Evolutionary conservation across 2,113 vertebrate genomes (phyloP).

Genomic region (Eurystomus gularis): DNA sequence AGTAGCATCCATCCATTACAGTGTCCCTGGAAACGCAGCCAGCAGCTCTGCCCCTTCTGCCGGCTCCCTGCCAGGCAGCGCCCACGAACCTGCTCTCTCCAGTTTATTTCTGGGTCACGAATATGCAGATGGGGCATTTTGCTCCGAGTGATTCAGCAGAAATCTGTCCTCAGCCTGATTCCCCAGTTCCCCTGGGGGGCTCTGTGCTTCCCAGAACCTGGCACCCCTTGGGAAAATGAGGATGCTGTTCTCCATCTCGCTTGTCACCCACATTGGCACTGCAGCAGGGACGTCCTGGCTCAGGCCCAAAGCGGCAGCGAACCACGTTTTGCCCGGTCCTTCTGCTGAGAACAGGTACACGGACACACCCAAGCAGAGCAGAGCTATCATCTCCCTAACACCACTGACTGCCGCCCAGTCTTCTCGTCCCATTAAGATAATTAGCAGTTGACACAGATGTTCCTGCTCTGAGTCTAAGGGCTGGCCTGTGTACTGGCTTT

Average conservation of each 20-base stretch:
- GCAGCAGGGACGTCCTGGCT: background rate
- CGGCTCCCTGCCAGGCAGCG: background rate
- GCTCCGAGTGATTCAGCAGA: background rate
- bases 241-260: background rate
- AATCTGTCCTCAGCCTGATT: slow-evolving; percentile 16
- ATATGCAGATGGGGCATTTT: slow-evolving; percentile 14
- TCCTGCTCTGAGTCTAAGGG: background rate
- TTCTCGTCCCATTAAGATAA: slow-evolving; percentile 9
- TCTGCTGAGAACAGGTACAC: background rate
- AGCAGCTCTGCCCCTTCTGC: background rate
- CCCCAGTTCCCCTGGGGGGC: background rate
- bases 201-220: slow-evolving; percentile 27
- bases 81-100: background rate
- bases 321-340: background rate
- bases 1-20: background rate
- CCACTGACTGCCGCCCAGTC: background rate
- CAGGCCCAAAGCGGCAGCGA: background rate
- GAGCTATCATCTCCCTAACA: background rate
- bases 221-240: background rate
- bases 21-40: background rate
- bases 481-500: background rate
- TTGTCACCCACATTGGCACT: background rate
- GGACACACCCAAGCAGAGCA: background rate
- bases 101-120: background rate
- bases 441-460: slow-evolving; percentile 17